Percentiles rank a stretch among this genome's conserved stretches.
Conservation (phyloP, 2,888 invertebrate species). For the Macropis europaea region DNA sequence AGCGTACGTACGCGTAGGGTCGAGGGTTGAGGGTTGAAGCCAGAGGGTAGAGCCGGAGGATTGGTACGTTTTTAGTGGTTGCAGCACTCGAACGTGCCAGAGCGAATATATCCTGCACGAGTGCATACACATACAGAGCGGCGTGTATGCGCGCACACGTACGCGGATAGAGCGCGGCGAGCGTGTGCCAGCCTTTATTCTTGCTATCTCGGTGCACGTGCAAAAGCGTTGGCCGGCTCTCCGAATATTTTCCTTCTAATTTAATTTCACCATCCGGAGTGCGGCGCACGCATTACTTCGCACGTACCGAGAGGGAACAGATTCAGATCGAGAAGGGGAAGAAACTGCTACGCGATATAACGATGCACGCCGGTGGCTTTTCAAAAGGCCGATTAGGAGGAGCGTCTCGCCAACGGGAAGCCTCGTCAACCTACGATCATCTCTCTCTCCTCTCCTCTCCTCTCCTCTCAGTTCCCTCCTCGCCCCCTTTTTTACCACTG, state of each 20-base stretch:
- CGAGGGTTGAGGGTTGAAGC: constrained; percentile 59
- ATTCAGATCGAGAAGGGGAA: constrained; percentile 23
- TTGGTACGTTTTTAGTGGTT: constrained; percentile 65
- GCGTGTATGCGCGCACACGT: neutral
- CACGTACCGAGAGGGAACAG: constrained; percentile 40
- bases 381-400: constrained; percentile 47
- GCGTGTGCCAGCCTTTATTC: constrained; percentile 46
- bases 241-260: constrained; percentile 71
- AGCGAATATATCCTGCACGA: constrained; percentile 59
- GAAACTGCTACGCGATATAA: constrained; percentile 17
- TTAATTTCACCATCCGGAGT: constrained; percentile 60
- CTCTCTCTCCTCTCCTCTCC: neutral
- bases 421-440: neutral
- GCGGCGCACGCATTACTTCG: constrained; percentile 50
- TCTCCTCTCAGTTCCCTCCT: too few species aligned
- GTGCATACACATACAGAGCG: constrained; percentile 18
- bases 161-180: neutral
- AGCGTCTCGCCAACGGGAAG: constrained; percentile 17
- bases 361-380: constrained; percentile 44
- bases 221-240: constrained; percentile 60
- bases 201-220: constrained; percentile 56
- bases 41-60: constrained; percentile 51
- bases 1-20: constrained; percentile 36
- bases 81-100: constrained; percentile 66
- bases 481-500: too few species aligned